Evolutionary conservation across 2,113 vertebrate genomes (phyloP).

Genomic region (Pelvicachromis taeniatus): DNA sequence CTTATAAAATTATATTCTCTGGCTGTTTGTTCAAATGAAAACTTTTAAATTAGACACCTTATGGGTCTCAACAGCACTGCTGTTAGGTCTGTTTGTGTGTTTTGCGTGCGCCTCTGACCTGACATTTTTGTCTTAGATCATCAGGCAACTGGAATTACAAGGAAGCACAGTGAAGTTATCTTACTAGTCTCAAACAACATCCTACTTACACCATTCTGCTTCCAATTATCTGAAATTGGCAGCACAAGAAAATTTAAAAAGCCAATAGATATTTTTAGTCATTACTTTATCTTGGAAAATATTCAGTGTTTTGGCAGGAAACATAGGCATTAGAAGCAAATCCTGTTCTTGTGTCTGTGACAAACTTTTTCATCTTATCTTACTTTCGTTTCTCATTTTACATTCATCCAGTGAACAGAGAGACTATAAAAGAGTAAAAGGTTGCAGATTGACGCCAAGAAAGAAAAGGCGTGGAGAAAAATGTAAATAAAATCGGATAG

Average conservation of each 20-base stretch:
- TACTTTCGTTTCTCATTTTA: slow-evolving; percentile 8
- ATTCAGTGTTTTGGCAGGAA: not conserved
- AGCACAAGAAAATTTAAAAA: not conserved
- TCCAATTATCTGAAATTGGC: not conserved
- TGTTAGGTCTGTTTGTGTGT: not conserved
- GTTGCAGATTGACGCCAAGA: not conserved
- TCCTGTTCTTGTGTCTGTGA: not conserved
- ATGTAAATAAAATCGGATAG: slow-evolving; percentile 1
- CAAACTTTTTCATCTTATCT: not conserved
- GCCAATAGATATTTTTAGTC: not conserved
- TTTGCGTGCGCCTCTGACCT: not conserved
- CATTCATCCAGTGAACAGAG: not conserved
- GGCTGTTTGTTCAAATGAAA: not conserved
- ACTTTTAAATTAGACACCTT: not conserved
- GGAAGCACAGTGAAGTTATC: not conserved
- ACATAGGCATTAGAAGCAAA: not conserved
- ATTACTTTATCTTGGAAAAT: not conserved
- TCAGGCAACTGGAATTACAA: not conserved
- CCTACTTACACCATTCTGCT: not conserved
- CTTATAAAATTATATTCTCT: not conserved
- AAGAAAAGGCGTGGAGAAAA: not conserved
- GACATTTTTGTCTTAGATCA: not conserved
- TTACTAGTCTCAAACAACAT: not conserved
- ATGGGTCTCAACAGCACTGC: not conserved
- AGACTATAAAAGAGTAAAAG: not conserved